These are phyloP conservation scores for Pachycephus smyrnensis DNA, from an alignment of 2,888 invertebrate genomes.

Conservation along the genomic window DNA sequence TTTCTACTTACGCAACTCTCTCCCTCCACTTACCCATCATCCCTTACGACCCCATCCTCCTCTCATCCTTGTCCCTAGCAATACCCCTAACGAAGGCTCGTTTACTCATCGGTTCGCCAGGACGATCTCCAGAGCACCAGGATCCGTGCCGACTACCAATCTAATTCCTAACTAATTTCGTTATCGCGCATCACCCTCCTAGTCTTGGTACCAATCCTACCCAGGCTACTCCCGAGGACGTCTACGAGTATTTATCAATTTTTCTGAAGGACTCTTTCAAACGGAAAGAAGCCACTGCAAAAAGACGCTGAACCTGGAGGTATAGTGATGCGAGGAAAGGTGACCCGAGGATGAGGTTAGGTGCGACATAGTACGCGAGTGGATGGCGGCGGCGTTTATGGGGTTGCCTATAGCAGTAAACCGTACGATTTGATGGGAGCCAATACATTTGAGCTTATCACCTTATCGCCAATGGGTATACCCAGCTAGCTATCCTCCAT, in stretches of 20 bases:
- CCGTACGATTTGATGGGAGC: constrained; percentile 64
- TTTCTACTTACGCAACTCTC: neutral
- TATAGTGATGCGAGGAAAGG: neutral
- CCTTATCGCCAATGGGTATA: constrained; percentile 63
- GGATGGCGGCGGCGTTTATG: constrained; percentile 53
- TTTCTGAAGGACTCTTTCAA: neutral
- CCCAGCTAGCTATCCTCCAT: constrained; percentile 48
- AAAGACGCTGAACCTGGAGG: neutral
- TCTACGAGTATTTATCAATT: neutral
- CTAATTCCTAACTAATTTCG: neutral
- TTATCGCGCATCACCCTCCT: neutral
- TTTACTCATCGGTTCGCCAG: neutral
- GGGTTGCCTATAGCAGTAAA: constrained; percentile 59
- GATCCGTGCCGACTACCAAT: neutral
- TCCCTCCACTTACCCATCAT: neutral
- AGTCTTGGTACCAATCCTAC: neutral
- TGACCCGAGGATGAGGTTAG: constrained; percentile 26
- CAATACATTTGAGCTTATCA: constrained; percentile 67
- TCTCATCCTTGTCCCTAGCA: neutral
- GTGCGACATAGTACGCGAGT: constrained; percentile 17
- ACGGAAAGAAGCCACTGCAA: neutral
- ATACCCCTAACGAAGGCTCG: neutral
- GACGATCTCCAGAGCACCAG: neutral
- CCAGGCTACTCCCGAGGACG: neutral
- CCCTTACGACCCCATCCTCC: neutral